Conservation (phyloP, 2,113 vertebrate genomes). For the Ophiodon elongatus region DNA sequence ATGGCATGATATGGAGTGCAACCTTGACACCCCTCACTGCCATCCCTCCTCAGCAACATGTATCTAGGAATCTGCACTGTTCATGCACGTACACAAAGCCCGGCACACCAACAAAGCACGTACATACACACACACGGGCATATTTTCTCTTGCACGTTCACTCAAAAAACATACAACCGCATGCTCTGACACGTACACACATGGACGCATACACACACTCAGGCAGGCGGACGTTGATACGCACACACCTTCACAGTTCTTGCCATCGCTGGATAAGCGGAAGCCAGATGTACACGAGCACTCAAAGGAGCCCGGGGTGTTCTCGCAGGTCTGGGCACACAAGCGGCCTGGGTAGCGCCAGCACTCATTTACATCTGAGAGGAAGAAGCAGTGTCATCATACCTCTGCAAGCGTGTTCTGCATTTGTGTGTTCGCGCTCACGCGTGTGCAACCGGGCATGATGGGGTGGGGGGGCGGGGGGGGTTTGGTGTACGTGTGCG, state of each 20-base stretch:
- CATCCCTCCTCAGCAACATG: background rate
- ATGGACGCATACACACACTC: constrained; percentile 77
- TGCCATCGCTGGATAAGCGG: constrained; percentile 88
- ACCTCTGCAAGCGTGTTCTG: constrained; percentile 12
- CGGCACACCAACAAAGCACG: background rate
- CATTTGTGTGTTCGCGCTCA: constrained; percentile 19
- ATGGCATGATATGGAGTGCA: constrained; percentile 17
- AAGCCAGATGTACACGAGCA: constrained; percentile 93
- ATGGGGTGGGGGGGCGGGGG: background rate
- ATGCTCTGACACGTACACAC: constrained; percentile 56
- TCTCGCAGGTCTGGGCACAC: constrained; percentile 96
- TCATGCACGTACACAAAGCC: constrained; percentile 10
- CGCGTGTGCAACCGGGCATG: constrained; percentile 21
- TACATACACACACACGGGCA: constrained; percentile 26
- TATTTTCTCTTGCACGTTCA: constrained; percentile 54
- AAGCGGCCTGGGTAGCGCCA: constrained; percentile 92
- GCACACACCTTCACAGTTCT: constrained; percentile 93
- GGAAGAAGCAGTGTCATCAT: constrained; percentile 47
- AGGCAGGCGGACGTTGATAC: constrained; percentile 41
- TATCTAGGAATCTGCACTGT: constrained; percentile 1
- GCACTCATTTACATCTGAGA: constrained; percentile 94
- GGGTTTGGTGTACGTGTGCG: constrained; percentile 17
- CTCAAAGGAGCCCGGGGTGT: constrained; percentile 92
- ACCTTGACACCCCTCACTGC: constrained; percentile 15
- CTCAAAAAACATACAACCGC: constrained; percentile 42